A percentile compares a stretch with the other conserved stretches of the same genome.
Evolutionary conservation across 2,113 vertebrate species (phyloP).

Genomic region (Uria aalge): DNA sequence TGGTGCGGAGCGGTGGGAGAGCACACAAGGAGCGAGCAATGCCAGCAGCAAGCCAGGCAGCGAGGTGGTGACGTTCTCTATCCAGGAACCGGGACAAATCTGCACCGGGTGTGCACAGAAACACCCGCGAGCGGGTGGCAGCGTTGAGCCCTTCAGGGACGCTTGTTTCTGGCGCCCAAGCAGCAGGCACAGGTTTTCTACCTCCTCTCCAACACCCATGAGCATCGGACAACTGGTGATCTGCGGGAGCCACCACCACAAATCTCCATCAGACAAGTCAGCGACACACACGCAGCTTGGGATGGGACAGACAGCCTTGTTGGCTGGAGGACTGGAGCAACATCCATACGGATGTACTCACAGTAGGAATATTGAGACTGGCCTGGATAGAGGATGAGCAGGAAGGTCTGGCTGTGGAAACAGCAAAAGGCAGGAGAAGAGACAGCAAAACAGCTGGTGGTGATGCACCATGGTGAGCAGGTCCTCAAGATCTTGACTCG

Average conservation of each 20-base stretch:
- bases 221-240: background rate
- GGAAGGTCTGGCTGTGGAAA: background rate
- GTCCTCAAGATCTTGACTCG: background rate
- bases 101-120: background rate
- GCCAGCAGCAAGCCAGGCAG: fast-evolving
- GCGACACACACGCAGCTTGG: background rate
- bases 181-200: background rate
- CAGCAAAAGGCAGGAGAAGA: background rate
- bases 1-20: background rate
- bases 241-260: fast-evolving
- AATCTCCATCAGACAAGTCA: fast-evolving
- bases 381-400: background rate
- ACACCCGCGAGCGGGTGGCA: fast-evolving
- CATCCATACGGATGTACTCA: fast-evolving
- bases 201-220: background rate
- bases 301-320: fast-evolving
- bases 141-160: background rate
- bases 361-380: background rate
- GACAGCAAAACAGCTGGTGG: background rate
- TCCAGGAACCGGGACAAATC: background rate
- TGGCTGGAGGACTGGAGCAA: background rate
- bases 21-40: fast-evolving
- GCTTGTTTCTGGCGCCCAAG: background rate
- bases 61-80: fast-evolving
- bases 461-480: background rate